Evolutionary conservation across 2,888 invertebrate species (phyloP).

Genomic region (Phorcus lineatus): DNA sequence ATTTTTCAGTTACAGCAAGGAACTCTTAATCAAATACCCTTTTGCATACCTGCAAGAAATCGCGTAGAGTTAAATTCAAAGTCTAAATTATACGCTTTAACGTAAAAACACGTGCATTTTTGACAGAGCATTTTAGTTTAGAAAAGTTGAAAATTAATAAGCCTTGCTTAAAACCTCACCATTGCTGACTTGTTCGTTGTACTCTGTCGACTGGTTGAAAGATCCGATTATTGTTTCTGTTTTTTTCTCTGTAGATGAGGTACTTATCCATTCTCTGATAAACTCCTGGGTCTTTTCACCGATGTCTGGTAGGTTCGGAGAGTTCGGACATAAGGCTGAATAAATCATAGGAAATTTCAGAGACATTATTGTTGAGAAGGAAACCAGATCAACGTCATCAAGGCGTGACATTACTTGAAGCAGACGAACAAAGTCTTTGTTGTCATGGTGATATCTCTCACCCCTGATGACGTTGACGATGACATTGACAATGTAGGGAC

Average conservation of each 20-base stretch:
- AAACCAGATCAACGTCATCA: slow-evolving; percentile 38
- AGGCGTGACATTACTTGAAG: slow-evolving; percentile 25
- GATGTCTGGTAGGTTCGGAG: slow-evolving; percentile 2
- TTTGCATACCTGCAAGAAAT: too few species aligned
- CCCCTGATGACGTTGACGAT: slow-evolving; percentile 38
- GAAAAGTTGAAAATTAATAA: too few species aligned
- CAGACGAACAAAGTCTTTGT: slow-evolving; percentile 30
- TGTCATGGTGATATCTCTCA: slow-evolving; percentile 23
- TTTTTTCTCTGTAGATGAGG: neutral
- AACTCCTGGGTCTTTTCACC: neutral
- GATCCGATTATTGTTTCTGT: neutral
- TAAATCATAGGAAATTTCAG: slow-evolving; percentile 32
- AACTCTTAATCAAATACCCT: too few species aligned
- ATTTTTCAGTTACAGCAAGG: too few species aligned
- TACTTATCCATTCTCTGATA: neutral
- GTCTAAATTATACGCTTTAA: too few species aligned
- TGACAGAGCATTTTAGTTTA: too few species aligned
- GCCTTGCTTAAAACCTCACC: neutral
- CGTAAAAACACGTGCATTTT: too few species aligned
- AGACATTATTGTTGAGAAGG: slow-evolving; percentile 38
- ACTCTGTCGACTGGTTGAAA: neutral
- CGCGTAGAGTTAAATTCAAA: too few species aligned
- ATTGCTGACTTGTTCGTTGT: neutral
- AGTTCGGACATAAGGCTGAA: neutral
- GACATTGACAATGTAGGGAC: slow-evolving; percentile 33